These are phyloP conservation scores for Dromaius novaehollandiae DNA, from an alignment of 2,113 vertebrate species.

Conservation along the genomic window DNA sequence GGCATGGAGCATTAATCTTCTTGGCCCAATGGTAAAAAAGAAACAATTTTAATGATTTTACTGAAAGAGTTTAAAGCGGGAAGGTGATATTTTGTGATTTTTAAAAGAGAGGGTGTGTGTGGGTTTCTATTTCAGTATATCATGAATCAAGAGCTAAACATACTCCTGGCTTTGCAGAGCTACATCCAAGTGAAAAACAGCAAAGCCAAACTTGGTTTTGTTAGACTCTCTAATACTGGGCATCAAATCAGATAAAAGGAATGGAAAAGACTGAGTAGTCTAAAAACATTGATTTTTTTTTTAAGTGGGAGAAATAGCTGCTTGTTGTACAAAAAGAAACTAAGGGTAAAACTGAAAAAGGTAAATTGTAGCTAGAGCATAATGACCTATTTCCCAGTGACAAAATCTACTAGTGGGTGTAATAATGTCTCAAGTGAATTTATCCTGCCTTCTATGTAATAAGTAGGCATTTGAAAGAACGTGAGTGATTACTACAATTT, in stretches of 20 bases:
- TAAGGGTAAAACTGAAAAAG: background rate
- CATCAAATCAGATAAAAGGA: background rate
- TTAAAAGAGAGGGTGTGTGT: background rate
- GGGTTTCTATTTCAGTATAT: background rate
- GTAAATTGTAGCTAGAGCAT: background rate
- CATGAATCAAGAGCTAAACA: background rate
- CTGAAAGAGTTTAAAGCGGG: background rate
- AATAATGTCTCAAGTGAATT: background rate
- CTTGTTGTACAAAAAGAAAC: background rate
- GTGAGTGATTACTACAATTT: background rate
- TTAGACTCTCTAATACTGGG: background rate
- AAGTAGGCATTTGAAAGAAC: background rate
- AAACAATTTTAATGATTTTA: slow-evolving; percentile 20
- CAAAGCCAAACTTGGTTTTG: background rate
- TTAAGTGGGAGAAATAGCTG: background rate
- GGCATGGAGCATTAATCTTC: background rate
- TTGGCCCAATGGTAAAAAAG: background rate
- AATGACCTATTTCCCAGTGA: background rate
- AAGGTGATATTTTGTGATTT: slow-evolving; percentile 49
- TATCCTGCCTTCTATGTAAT: background rate
- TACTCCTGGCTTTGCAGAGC: background rate
- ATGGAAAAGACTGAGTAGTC: background rate
- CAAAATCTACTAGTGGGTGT: background rate
- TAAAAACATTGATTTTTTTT: background rate
- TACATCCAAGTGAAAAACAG: background rate